Conservation (phyloP, 2,888 invertebrate species). For the Carpatolechia fugitivella region DNA sequence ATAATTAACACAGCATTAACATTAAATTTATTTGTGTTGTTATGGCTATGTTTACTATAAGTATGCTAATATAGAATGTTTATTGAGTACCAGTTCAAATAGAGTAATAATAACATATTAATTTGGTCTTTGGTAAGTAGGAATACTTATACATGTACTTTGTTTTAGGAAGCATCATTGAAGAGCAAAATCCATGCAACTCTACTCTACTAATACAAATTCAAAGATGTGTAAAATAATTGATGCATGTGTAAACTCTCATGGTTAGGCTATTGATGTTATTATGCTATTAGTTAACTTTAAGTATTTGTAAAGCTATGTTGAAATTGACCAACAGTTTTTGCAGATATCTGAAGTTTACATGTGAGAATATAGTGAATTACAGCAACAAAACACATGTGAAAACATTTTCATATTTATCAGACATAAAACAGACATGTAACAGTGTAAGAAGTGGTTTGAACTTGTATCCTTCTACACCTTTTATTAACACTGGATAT, state of each 20-base stretch:
- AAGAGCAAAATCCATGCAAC: slow-evolving; percentile 67
- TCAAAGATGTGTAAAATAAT: slow-evolving; percentile 25
- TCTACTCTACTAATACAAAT: slow-evolving; percentile 24
- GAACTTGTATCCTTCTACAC: slow-evolving; percentile 24
- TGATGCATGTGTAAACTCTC: slow-evolving; percentile 41
- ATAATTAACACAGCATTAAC: too few species aligned
- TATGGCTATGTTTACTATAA: too few species aligned
- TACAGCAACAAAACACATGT: slow-evolving; percentile 42
- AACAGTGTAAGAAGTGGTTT: slow-evolving; percentile 32
- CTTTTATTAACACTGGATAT: slow-evolving; percentile 32
- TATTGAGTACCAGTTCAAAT: too few species aligned
- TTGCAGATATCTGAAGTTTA: slow-evolving; percentile 65
- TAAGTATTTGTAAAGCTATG: slow-evolving; percentile 60
- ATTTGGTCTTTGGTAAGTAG: neutral
- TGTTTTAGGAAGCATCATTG: slow-evolving; percentile 14
- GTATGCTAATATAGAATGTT: neutral
- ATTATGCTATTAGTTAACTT: slow-evolving; percentile 45
- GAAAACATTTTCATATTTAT: slow-evolving; percentile 47
- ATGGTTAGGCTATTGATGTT: slow-evolving; percentile 36
- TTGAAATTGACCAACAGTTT: slow-evolving; percentile 71
- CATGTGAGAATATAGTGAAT: slow-evolving; percentile 49
- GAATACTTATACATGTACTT: slow-evolving; percentile 14
- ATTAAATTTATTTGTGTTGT: too few species aligned
- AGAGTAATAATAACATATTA: slow-evolving; percentile 9
- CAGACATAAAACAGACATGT: slow-evolving; percentile 48